Evolutionary conservation across 2,888 invertebrate genomes (phyloP), one percentile per base, ranked within the genome.

Genomic region (Chymomyza procnemis): DNA sequence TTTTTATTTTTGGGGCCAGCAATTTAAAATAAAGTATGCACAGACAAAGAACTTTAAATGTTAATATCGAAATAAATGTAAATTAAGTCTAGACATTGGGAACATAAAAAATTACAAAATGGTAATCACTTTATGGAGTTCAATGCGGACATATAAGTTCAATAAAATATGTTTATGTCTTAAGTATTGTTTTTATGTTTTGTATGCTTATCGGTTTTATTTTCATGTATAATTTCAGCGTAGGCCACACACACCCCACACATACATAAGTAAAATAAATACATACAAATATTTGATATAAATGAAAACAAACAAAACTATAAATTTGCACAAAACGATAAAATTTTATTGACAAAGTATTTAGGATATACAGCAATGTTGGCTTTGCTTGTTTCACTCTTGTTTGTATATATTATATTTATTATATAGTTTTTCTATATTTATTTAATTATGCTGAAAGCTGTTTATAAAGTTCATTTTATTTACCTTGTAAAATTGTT

Each of bases 271-370:
- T 9, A 41, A 9, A 41, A 41, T 26, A 26, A n/a, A 26, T 41
- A 41, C 34, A 41, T 41, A 12, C 4, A 9, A 41, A 1, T 41
- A 41, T 41, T 41, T 41, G 12, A 12, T 41, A 41, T 3, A 41
- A 83, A 88, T 84, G 87, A 81, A 84, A 84, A 84, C 83, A 84
- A 84, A 84, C 83, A 84, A 75, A 87, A 85, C 88, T 73, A 84
- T 84, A 88, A 87, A 83, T 88, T 80, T 67, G 66, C 65, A 48
- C 64, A 61, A 59, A 69, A 64, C 72, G 75, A 75, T 80, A 82
- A 79, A 88, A 88, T 67, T 72, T 76, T 70, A 87, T 83, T 78
- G 88, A 65, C 71, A 72, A 57, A 74, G 59, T 79, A 79, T 78
- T 80, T 81, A 81, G 66, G 61, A 61, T 52, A 67, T 41, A 75